These are phyloP conservation scores for Elysia crispata DNA, from an alignment of 2,888 invertebrate species.

Conservation along the genomic window DNA sequence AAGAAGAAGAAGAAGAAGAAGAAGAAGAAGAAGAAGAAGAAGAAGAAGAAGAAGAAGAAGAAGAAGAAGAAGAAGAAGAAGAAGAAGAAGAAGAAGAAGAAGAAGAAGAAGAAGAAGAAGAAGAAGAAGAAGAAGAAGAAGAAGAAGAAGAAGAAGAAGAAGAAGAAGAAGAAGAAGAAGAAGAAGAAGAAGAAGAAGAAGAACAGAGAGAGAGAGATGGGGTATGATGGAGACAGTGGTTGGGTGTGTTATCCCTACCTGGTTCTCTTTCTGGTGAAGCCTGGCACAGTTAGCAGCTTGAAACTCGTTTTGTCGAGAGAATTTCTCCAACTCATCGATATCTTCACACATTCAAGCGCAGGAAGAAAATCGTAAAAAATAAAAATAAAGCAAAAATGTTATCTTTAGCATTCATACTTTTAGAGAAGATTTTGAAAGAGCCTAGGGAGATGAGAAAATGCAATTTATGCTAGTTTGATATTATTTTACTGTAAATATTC, in stretches of 20 bases:
- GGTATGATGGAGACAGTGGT: neutral
- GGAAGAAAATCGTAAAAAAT: too few relatives aligned
- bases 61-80: neutral
- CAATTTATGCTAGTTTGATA: too few relatives aligned
- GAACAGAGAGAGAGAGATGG: neutral
- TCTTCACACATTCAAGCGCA: too few relatives aligned
- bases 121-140: constrained; percentile 25
- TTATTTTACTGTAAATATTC: too few relatives aligned
- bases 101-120: neutral
- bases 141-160: neutral
- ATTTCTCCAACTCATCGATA: too few relatives aligned
- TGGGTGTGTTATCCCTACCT: neutral
- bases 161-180: neutral
- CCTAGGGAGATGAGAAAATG: too few relatives aligned
- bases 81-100: neutral
- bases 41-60: constrained; percentile 1
- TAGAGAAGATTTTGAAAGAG: too few relatives aligned
- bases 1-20: constrained; percentile 16
- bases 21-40: neutral
- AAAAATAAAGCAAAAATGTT: too few relatives aligned
- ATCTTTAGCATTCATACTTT: too few relatives aligned
- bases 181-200: neutral
- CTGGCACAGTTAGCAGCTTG: too few relatives aligned
- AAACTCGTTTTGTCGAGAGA: too few relatives aligned
- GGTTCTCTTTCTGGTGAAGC: neutral